Evolutionary conservation across 2,888 invertebrate species (phyloP).

Genomic region (Parnassius apollo): DNA sequence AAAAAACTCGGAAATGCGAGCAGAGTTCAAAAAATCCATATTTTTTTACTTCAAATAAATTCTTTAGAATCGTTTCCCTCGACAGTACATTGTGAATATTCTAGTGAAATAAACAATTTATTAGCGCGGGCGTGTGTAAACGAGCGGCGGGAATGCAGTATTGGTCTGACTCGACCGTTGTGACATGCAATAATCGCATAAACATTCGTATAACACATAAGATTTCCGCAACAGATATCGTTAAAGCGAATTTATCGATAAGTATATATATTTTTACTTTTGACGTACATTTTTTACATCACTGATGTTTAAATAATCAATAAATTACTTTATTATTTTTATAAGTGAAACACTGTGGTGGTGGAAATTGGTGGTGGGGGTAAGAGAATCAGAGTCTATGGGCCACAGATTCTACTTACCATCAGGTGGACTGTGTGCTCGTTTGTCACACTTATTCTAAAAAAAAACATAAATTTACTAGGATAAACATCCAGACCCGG

Average conservation of each 20-base stretch:
- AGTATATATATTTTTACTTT: conserved; percentile 10
- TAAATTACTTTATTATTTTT: no score
- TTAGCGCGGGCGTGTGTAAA: conserved; percentile 23
- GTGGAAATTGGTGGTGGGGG: no score
- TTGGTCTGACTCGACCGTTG: neutral
- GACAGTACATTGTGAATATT: conserved; percentile 11
- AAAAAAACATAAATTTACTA: no score
- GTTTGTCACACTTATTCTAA: no score
- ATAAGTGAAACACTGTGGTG: no score
- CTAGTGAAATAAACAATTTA: conserved; percentile 26
- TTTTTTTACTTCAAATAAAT: neutral
- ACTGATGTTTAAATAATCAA: neutral
- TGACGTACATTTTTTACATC: conserved; percentile 17
- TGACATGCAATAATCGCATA: conserved; percentile 14
- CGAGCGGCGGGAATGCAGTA: conserved; percentile 21
- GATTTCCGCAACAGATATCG: conserved; percentile 20
- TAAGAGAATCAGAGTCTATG: no score
- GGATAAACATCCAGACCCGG: no score
- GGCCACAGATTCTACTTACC: no score
- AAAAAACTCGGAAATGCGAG: no score
- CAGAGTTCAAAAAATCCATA: no score
- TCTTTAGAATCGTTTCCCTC: neutral
- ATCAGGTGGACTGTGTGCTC: no score
- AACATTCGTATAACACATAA: conserved; percentile 19
- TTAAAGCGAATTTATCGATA: conserved; percentile 17